phyloP scores from a whole-genome alignment of 1,140 invertebrate species.

The Sesamia nonagrioides region DNA sequence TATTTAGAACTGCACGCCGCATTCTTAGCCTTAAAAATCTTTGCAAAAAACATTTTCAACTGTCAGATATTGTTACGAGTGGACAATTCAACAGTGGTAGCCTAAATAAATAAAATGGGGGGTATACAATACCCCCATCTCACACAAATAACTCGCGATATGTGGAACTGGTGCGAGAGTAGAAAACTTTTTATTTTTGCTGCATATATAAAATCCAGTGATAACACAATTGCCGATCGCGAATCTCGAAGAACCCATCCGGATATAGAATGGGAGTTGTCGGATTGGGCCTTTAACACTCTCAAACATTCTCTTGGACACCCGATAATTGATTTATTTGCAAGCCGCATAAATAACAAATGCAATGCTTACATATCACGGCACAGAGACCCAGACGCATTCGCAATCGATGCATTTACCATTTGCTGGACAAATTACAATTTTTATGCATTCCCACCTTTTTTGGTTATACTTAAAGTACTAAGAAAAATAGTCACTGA shows the following conservation, averaged over 20 bases:
- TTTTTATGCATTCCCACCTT: conserved; percentile 61
- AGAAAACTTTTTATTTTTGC: not conserved
- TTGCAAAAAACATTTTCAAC: not conserved
- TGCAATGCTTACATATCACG: conserved; percentile 49
- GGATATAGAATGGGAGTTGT: not conserved
- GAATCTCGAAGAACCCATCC: not conserved
- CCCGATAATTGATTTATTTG: conserved; percentile 49
- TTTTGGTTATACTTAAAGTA: conserved; percentile 55
- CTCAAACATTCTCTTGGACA: conserved; percentile 1
- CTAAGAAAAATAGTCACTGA: conserved; percentile 13
- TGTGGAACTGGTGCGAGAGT: not conserved
- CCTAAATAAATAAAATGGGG: no score
- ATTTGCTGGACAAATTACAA: not conserved
- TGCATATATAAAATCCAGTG: not conserved
- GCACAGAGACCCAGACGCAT: conserved; percentile 9
- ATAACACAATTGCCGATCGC: not conserved
- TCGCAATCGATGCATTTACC: no score
- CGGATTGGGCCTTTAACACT: not conserved
- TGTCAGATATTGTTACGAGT: not conserved
- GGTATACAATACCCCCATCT: not conserved
- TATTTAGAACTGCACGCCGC: not conserved
- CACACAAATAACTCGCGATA: not conserved
- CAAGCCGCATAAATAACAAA: conserved; percentile 49
- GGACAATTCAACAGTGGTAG: not conserved
- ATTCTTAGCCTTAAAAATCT: not conserved